A percentile compares a stretch with the other conserved stretches of the same genome.
These are phyloP conservation scores for Melanerpes formicivorus DNA, from an alignment of 2,113 vertebrate species.

Conservation along the genomic window DNA sequence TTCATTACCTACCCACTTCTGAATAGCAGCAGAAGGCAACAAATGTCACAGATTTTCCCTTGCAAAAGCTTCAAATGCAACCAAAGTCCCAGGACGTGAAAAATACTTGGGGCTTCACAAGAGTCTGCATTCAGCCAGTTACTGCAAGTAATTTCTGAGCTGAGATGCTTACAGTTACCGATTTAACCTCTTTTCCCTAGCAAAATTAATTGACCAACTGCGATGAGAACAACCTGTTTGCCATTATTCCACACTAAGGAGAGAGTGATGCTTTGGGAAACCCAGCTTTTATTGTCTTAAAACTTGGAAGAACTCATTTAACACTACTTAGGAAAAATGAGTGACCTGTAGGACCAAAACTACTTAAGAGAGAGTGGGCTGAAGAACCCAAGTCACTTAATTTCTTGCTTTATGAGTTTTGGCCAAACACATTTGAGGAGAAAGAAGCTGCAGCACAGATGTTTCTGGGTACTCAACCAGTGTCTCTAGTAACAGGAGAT, in stretches of 20 bases:
- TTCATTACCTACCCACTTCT: background rate
- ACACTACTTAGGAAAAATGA: background rate
- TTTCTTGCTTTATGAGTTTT: background rate
- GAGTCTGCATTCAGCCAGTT: background rate
- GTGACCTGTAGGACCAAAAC: background rate
- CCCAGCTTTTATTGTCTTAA: background rate
- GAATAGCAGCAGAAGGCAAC: background rate
- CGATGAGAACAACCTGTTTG: background rate
- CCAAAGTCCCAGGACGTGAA: background rate
- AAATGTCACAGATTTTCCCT: background rate
- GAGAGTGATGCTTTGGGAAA: background rate
- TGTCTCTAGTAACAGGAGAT: background rate
- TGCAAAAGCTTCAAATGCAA: background rate
- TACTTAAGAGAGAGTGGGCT: background rate
- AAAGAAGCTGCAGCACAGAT: background rate
- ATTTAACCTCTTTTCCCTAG: background rate
- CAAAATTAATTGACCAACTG: background rate
- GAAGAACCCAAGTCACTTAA: background rate
- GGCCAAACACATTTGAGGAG: background rate
- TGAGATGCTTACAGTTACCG: background rate
- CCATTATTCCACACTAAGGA: background rate
- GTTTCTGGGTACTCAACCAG: fast-evolving
- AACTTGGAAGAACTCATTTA: background rate
- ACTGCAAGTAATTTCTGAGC: background rate
- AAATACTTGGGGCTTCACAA: background rate